Evolutionary conservation across 2,888 invertebrate species (phyloP).

Genomic region (Monochamus alternatus): DNA sequence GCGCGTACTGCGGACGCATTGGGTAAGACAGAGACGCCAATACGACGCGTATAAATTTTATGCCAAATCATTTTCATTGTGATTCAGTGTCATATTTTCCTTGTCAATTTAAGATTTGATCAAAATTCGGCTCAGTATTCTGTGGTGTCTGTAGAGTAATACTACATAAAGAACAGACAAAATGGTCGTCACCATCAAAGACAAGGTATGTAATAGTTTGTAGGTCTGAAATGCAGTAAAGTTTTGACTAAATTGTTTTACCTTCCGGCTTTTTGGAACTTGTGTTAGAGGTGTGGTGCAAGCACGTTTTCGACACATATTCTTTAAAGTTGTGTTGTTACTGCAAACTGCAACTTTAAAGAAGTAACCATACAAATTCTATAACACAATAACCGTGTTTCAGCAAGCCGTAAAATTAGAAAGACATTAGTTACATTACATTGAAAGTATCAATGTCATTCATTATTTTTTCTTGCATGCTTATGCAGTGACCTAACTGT

Average conservation of each 20-base stretch:
- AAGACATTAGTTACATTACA: neutral
- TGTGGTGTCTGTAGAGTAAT: slow-evolving; percentile 34
- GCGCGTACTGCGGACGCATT: neutral
- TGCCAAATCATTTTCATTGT: slow-evolving; percentile 40
- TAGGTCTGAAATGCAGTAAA: neutral
- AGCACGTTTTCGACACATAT: slow-evolving; percentile 8
- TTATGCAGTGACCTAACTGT: neutral
- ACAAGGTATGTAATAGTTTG: slow-evolving; percentile 62
- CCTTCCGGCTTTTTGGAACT: slow-evolving; percentile 22
- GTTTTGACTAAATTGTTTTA: neutral
- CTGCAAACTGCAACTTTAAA: too few relatives aligned
- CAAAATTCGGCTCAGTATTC: slow-evolving; percentile 39
- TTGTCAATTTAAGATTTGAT: slow-evolving; percentile 37
- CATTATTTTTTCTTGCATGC: slow-evolving; percentile 1
- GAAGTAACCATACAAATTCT: neutral
- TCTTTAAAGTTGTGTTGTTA: neutral
- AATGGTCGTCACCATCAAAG: slow-evolving; percentile 74
- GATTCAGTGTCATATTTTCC: slow-evolving; percentile 40
- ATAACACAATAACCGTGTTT: neutral
- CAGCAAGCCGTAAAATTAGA: slow-evolving; percentile 1
- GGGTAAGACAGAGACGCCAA: slow-evolving; percentile 2
- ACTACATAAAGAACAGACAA: slow-evolving; percentile 41
- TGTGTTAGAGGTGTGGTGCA: slow-evolving; percentile 18
- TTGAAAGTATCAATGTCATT: slow-evolving; percentile 19
- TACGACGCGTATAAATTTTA: slow-evolving; percentile 36